Conservation (phyloP, 64 coral and sea anemone species). For the Pocillopora verrucosa region DNA sequence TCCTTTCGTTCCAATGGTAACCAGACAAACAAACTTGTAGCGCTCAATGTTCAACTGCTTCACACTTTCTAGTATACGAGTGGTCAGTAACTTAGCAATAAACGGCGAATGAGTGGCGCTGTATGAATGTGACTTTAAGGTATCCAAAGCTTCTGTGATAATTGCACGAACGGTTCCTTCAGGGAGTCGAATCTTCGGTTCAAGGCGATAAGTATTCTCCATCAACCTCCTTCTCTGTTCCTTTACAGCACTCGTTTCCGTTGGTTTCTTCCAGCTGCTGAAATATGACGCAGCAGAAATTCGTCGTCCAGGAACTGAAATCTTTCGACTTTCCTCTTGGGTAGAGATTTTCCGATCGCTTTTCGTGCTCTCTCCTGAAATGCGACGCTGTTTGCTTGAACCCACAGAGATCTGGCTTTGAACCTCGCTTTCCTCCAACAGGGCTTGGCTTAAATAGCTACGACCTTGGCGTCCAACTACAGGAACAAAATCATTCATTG, state of each 20-base stretch:
- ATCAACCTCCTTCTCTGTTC: background rate
- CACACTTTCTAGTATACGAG: conserved; percentile 44
- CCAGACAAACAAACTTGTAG: conserved; percentile 69
- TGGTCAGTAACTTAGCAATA: conserved; percentile 61
- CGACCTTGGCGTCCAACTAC: background rate
- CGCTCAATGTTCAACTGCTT: conserved; percentile 62
- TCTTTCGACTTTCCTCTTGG: background rate
- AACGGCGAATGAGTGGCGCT: conserved; percentile 33
- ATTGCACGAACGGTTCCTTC: conserved; percentile 47
- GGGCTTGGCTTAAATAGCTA: background rate
- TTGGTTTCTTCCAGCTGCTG: conserved; percentile 1
- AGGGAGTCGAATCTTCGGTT: conserved; percentile 53
- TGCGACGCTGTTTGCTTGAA: background rate
- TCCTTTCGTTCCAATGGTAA: conserved; percentile 63
- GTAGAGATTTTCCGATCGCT: conserved; percentile 2
- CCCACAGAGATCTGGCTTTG: background rate
- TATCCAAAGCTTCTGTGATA: conserved; percentile 51
- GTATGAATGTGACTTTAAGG: conserved; percentile 34
- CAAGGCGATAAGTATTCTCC: conserved; percentile 66
- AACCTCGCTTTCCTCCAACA: conserved; percentile 10
- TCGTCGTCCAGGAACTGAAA: background rate
- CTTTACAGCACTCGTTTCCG: background rate
- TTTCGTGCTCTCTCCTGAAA: background rate
- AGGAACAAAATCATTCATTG: background rate
- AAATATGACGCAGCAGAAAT: conserved; percentile 27